Evolutionary conservation across 1,140 invertebrate species (phyloP), one percentile per base, ranked within the genome.

Genomic region (Anastrepha ludens): DNA sequence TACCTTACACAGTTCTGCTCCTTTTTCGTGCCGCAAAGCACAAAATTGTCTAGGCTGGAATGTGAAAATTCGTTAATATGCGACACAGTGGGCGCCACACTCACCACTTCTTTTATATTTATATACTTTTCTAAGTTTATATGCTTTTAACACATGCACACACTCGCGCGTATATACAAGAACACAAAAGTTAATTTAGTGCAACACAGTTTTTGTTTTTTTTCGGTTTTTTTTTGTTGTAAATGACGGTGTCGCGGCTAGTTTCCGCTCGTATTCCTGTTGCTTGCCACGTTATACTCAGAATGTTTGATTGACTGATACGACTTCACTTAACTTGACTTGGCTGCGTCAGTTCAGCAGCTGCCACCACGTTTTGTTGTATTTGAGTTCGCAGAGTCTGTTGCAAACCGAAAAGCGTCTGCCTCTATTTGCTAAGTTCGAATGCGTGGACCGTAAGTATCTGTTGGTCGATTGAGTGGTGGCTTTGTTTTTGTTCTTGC

Each of bases 121-220:
- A 74, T 47, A 41, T 13, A 62, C 11, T n/a, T 62, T 2, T 62
- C 17, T 62, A 17, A 8, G 55, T 41, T 41, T 20, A 11, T 67
- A 29, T 67, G 7, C 13, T 67, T 29, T 9, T 44, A 3, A 74
- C 67, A 17, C 65, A 70, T 3, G 41, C 29, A 70, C 65, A 17
- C 29, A 39, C 65, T 2, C 0, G 11, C 65, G 39, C 65, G 39
- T 39, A 29, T 41, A 70, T 13, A 41, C 64, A 74, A 44, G 9
- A 44, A 74, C 67, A 74, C 15, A 44, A 74, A 74, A 74, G 67
- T 74, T 74, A 44, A 74, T 74, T 74, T 44, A 74, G 67, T 74
- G 67, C 67, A 74, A 74, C 67, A 74, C 39, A 17, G 67, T 74
- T 47, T 44, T 44, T 74, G 41, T 47, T 74, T 74, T 41, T 39